Evolutionary conservation across 2,113 vertebrate genomes (phyloP).

Genomic region (Pontoporia blainvillei): DNA sequence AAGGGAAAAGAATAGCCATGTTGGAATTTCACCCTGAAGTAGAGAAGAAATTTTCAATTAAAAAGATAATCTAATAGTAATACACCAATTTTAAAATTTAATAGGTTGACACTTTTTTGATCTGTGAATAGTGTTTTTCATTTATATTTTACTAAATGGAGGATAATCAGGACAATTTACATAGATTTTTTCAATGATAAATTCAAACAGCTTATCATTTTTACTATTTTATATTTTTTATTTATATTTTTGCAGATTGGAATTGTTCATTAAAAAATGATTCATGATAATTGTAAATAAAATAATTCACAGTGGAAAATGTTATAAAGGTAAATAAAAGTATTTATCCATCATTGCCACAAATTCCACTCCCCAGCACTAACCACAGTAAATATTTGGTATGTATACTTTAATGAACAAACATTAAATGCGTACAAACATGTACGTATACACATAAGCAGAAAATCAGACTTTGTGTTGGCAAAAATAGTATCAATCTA

Average conservation of each 20-base stretch:
- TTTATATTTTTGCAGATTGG: background rate
- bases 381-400: background rate
- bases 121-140: background rate
- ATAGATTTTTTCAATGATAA: background rate
- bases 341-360: background rate
- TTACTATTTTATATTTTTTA: background rate
- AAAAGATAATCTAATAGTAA: background rate
- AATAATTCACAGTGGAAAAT: background rate
- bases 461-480: background rate
- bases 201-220: background rate
- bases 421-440: background rate
- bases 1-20: background rate
- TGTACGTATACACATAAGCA: background rate
- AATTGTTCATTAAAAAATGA: background rate
- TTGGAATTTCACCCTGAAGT: background rate
- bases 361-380: background rate
- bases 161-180: background rate
- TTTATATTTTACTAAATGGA: background rate
- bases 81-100: background rate
- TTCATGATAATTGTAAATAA: background rate
- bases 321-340: background rate
- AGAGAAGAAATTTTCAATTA: background rate
- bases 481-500: background rate
- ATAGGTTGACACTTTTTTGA: background rate
- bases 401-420: background rate